These are phyloP conservation scores for Apostichopus parvimensis DNA, from an alignment of 35 echinoderm and acorn worm genomes.

Conservation along the genomic window DNA sequence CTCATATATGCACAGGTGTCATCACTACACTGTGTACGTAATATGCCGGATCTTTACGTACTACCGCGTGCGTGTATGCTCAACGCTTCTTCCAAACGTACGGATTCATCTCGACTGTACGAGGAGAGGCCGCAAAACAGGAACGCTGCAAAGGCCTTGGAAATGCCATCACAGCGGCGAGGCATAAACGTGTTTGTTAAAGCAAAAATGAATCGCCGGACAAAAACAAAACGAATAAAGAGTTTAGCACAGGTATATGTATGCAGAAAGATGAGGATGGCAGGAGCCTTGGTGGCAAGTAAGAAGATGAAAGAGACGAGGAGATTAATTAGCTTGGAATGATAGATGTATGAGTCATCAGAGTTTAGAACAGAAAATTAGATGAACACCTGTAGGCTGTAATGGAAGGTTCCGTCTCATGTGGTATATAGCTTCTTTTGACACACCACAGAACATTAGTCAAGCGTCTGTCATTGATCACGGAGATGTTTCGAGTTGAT, in stretches of 20 bases:
- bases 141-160: not conserved
- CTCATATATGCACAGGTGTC: constrained; percentile 8
- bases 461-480: not conserved
- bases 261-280: not conserved
- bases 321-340: not conserved
- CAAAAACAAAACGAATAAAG: not conserved
- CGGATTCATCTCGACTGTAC: not conserved
- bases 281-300: not conserved
- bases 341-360: constrained; percentile 3
- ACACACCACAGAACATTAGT: not conserved
- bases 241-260: too few species aligned
- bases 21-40: not conserved
- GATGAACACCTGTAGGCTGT: not conserved
- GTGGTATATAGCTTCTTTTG: not conserved
- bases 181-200: not conserved
- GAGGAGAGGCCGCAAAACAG: not conserved
- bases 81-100: not conserved
- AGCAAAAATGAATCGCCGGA: not conserved
- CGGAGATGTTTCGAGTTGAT: not conserved
- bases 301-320: not conserved
- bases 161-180: not conserved
- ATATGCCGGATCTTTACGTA: not conserved
- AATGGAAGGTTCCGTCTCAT: not conserved
- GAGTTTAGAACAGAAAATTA: not conserved
- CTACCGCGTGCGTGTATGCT: not conserved